Conservation (phyloP, 2,888 invertebrate genomes). For the Drosophila atripex region DNA sequence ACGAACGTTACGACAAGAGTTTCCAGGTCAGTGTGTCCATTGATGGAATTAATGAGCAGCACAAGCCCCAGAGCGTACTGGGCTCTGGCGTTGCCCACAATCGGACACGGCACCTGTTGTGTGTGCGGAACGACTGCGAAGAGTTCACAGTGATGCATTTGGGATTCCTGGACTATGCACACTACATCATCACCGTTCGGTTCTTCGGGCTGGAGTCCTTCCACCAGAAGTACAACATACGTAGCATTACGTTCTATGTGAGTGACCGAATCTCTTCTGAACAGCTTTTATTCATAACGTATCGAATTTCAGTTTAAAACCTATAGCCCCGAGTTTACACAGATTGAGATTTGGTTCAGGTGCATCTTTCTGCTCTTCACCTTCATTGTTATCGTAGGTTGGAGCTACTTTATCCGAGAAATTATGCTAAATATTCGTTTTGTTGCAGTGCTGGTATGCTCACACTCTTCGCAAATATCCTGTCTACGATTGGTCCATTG, state of each 20-base stretch:
- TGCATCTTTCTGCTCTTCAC: slow-evolving; percentile 95
- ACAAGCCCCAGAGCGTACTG: slow-evolving; percentile 88
- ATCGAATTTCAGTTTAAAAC: slow-evolving; percentile 92
- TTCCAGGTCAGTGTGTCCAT: slow-evolving; percentile 94
- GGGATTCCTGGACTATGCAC: slow-evolving; percentile 93
- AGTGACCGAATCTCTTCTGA: slow-evolving; percentile 84
- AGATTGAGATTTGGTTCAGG: slow-evolving; percentile 98
- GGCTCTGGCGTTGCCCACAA: slow-evolving; percentile 89
- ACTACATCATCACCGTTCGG: slow-evolving; percentile 92
- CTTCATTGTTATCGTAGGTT: slow-evolving; percentile 93
- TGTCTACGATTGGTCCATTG: slow-evolving; percentile 97
- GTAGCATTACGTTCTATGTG: slow-evolving; percentile 93
- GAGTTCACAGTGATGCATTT: slow-evolving; percentile 95
- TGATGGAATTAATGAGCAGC: slow-evolving; percentile 91
- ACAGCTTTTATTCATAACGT: neutral
- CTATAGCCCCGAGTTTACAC: slow-evolving; percentile 97
- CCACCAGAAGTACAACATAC: slow-evolving; percentile 92
- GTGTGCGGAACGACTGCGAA: slow-evolving; percentile 92
- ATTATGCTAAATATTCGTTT: neutral
- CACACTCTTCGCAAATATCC: slow-evolving; percentile 94
- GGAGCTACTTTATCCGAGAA: neutral
- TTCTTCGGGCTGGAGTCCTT: slow-evolving; percentile 94
- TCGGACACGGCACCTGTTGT: slow-evolving; percentile 92
- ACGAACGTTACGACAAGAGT: slow-evolving; percentile 95
- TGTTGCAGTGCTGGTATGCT: slow-evolving; percentile 94